These are phyloP conservation scores for Erythrolamprus reginae DNA, from an alignment of 2,113 vertebrate genomes.

Conservation along the genomic window DNA sequence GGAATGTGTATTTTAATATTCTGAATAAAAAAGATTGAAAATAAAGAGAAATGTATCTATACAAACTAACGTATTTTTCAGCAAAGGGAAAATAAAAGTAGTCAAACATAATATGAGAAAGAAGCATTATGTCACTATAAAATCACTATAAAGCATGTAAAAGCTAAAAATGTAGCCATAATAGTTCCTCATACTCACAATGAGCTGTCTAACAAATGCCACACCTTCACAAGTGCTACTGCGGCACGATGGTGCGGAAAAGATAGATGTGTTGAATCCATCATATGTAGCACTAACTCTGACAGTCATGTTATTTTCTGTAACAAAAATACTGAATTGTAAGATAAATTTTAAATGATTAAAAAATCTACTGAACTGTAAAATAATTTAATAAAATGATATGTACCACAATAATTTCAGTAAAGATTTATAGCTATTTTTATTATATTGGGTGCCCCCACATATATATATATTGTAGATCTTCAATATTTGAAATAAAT, in stretches of 20 bases:
- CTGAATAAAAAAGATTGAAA: neutral
- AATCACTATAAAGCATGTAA: neutral
- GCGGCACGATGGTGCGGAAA: slow-evolving; percentile 77
- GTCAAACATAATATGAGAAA: neutral
- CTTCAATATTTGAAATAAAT: neutral
- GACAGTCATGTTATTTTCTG: slow-evolving; percentile 59
- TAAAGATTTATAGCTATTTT: neutral
- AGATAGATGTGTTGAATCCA: slow-evolving; percentile 67
- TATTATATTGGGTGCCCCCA: neutral
- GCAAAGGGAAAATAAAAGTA: neutral
- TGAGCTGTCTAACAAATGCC: slow-evolving; percentile 78
- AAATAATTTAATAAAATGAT: neutral
- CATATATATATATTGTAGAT: neutral
- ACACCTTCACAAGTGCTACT: slow-evolving; percentile 92
- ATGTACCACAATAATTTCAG: neutral
- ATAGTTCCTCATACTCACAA: slow-evolving; percentile 71
- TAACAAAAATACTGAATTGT: slow-evolving; percentile 15
- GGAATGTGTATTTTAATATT: neutral
- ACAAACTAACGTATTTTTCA: neutral
- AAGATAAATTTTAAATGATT: neutral
- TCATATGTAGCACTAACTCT: slow-evolving; percentile 64
- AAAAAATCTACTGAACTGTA: neutral
- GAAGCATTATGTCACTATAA: neutral
- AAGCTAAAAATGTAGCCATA: neutral
- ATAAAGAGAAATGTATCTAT: neutral